These are phyloP conservation scores for Eretmocerus hayati DNA, from an alignment of 2,888 invertebrate species.

Conservation along the genomic window DNA sequence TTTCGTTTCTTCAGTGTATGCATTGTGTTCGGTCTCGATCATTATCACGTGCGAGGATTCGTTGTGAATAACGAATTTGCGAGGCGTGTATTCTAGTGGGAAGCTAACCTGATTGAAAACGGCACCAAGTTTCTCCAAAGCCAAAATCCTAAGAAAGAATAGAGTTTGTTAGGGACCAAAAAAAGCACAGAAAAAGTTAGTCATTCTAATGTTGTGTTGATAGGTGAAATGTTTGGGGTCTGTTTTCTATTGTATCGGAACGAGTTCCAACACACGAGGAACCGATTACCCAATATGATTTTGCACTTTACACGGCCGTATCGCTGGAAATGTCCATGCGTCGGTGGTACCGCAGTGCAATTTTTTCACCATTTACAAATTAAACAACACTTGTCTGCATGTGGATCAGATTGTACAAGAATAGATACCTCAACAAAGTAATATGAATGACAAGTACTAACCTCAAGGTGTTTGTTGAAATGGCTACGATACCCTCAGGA, in stretches of 20 bases:
- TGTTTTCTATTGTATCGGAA: no score
- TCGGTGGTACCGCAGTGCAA: slow-evolving; percentile 4
- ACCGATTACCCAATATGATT: slow-evolving; percentile 1
- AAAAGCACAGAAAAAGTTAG: no score
- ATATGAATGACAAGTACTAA: slow-evolving; percentile 1
- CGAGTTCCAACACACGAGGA: no score
- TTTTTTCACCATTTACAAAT: no score
- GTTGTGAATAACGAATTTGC: slow-evolving; percentile 87
- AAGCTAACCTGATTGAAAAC: slow-evolving; percentile 95
- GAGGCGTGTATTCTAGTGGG: slow-evolving; percentile 90
- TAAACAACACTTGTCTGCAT: no score
- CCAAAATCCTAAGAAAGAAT: slow-evolving; percentile 94
- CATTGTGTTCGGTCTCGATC: slow-evolving; percentile 96
- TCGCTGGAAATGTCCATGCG: background rate
- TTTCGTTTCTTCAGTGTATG: slow-evolving; percentile 96
- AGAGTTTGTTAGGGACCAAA: no score
- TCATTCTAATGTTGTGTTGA: no score
- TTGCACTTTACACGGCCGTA: slow-evolving; percentile 4
- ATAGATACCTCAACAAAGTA: background rate
- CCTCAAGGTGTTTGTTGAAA: slow-evolving; percentile 88
- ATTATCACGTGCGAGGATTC: slow-evolving; percentile 85
- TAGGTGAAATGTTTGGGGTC: no score
- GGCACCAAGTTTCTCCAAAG: slow-evolving; percentile 94
- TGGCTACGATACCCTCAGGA: slow-evolving; percentile 98
- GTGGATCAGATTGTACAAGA: no score